Base-by-base conservation (phyloP, 1,140 invertebrate genomes). In the Atta texana region DNA sequence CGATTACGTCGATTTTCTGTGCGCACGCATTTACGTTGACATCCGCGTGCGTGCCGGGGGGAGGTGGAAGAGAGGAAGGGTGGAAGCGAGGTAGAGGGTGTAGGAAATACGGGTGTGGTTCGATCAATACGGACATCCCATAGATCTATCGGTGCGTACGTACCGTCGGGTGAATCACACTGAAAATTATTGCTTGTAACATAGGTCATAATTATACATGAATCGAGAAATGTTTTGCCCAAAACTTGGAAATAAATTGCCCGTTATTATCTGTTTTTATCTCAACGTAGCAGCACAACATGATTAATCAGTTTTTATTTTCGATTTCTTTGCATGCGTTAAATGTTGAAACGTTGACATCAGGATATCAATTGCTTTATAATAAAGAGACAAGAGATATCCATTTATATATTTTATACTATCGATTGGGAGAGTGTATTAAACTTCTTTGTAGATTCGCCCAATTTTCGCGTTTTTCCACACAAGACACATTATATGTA, bases 41-140 rank as follows among this genome's bases (percentile, higher is more conserved):
- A 61, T 88, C 51, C 64, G 68, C 53, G 81, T 86, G 86, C 61
- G 51, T 51, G 55, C n/a, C 28, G 64, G 59, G 61, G 44, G 64
- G n/a, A 28, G 64, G 53, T 51, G 31, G 74, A 75, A 53, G n/a
- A 53, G 81, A 55, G 76, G 57, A 80, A 75, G 72, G 75, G 18
- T 39, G 76, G 53, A 75, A 87, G 84, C 87, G 89, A 74, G 86
- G 81, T 63, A 75, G 80, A 84, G 92, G 91, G 90, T 90, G 91
- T 68, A 90, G 91, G 92, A 91, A 93, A 88, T 88, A 93, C 91
- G 93, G 93, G 93, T 94, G 94, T 94, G 94, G 94, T 94, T 93
- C 94, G 93, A 94, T 94, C 94, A 94, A 94, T 94, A 94, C 93
- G 86, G 88, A 93, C 93, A 94, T 93, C 92, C 91, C 90, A 92